Percentiles rank a stretch among this genome's conserved stretches.
Evolutionary conservation across 2,797 vertebrate species (phyloP).

Genomic region (Pagetopsis macropterus): DNA sequence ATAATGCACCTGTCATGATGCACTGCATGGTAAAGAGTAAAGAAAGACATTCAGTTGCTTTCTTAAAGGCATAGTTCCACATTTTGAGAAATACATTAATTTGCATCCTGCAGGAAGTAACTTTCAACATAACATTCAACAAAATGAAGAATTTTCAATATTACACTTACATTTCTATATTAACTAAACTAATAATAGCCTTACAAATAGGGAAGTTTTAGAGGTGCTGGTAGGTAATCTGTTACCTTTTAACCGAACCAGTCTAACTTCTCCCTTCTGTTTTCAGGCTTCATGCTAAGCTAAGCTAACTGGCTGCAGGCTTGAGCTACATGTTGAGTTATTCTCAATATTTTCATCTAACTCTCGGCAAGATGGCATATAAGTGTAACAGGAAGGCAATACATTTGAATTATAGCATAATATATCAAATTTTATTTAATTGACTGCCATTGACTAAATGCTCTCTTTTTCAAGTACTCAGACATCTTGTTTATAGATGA

Average conservation of each 20-base stretch:
- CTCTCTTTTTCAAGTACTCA: conserved; percentile 9
- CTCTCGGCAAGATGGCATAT: neutral
- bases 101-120: neutral
- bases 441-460: conserved; percentile 26
- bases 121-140: too few species aligned
- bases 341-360: neutral
- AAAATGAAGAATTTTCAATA: neutral
- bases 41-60: neutral
- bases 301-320: neutral
- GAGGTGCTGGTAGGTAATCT: neutral
- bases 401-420: neutral
- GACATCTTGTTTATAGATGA: conserved; percentile 15
- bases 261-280: neutral
- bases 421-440: neutral
- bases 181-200: neutral
- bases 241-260: neutral
- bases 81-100: conserved; percentile 9
- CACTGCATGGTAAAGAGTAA: conserved; percentile 10
- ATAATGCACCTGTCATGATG: conserved; percentile 25
- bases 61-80: neutral
- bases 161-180: neutral
- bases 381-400: neutral
- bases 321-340: neutral
- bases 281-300: neutral
- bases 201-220: neutral